Evolutionary conservation across 2,888 invertebrate genomes (phyloP), one percentile per base, ranked within the genome.

Genomic region (Euphydryas editha): DNA sequence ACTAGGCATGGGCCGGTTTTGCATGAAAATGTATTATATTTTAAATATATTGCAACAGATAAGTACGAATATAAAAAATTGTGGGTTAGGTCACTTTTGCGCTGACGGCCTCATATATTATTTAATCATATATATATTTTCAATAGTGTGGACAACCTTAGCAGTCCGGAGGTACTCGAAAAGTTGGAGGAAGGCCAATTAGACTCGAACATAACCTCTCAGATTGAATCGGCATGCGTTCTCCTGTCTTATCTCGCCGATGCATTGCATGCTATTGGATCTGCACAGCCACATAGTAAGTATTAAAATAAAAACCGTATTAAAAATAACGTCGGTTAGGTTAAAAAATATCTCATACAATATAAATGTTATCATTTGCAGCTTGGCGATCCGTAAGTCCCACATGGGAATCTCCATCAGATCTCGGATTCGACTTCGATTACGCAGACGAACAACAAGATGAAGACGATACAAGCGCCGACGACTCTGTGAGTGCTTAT

Each of bases 401-500:
- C 0, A 96, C 96, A 0, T 97, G 97, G 96, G 97, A 97, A 76
- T 96, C 96, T 13, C 96, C 96, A 57, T 93, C 94, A 1, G 95
- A 95, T 46, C 92, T 95, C 24, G 96, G 96, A 68, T 93, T 96
- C 64, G 98, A 98, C 73, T 94, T 96, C 21, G 97, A 98, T 76
- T 96, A 97, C 93, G 95, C 96, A 13, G 98, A 98, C 69, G 98
- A 98, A 75, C 93, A 96, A 59, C 95, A 96, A 77, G 98, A 97
- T 62, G 98, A 98, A 65, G 98, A 98, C 44, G 98, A 99, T 74
- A 98, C 98, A 59, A 98, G 97, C 30, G 95, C 96, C 18, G 98
- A 98, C 78, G 98, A 99, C 86, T 97, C 97, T n/a, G 94, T 94
- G 79, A 84, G 91, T 81, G 20, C 60, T 47, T 8, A 36, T 7